Conservation (phyloP, 1,140 invertebrate genomes). For the Diachasma alloeum region DNA sequence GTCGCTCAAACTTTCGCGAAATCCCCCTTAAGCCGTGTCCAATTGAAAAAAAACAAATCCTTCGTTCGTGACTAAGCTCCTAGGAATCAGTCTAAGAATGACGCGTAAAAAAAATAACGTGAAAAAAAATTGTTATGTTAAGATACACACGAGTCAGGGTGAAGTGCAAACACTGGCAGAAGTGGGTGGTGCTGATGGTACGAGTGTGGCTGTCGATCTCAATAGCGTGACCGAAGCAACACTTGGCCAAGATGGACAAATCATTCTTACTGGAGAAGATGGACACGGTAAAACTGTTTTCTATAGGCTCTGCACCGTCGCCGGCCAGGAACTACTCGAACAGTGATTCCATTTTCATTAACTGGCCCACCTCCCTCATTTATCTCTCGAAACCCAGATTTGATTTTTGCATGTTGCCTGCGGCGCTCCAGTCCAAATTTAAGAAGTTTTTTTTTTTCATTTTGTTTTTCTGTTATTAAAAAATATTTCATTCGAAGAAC, state of each 20-base stretch:
- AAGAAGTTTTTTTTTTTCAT: constrained; percentile 38
- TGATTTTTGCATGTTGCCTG: constrained; percentile 56
- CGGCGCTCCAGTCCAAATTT: constrained; percentile 44
- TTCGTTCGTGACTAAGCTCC: not conserved
- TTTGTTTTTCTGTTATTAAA: constrained; percentile 28
- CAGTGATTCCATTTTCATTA: constrained; percentile 54
- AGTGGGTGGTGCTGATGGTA: constrained; percentile 71
- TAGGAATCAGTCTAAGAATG: not conserved
- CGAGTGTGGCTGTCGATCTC: constrained; percentile 82
- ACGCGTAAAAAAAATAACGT: not conserved
- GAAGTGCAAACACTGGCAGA: constrained; percentile 84
- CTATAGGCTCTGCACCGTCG: constrained; percentile 67
- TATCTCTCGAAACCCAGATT: constrained; percentile 32
- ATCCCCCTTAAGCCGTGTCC: no score
- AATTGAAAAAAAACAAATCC: not conserved
- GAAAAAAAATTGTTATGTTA: constrained; percentile 29
- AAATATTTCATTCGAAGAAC: constrained; percentile 42
- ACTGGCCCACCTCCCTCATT: constrained; percentile 36
- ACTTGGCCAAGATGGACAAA: constrained; percentile 89
- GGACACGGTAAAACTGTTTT: constrained; percentile 80
- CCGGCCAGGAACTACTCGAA: constrained; percentile 64
- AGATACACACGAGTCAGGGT: constrained; percentile 81
- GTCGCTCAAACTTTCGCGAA: no score
- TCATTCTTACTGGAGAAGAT: constrained; percentile 94
- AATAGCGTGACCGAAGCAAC: constrained; percentile 88